These are phyloP conservation scores for Lonchura striata DNA, from an alignment of 2,113 vertebrate species.

Conservation along the genomic window DNA sequence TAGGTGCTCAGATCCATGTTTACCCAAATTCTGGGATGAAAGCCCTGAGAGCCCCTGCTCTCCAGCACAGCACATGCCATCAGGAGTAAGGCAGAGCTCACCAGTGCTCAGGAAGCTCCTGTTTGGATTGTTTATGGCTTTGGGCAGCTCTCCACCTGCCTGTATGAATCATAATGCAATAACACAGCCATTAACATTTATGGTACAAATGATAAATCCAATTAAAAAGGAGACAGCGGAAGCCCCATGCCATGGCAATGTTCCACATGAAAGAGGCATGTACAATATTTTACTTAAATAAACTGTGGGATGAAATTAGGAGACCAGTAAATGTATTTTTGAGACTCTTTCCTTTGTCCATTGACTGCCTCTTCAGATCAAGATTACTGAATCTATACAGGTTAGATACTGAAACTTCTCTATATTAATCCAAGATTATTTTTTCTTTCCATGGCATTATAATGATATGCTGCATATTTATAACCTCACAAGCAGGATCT, in stretches of 20 bases:
- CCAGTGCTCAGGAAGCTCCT: not conserved
- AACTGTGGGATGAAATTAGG: not conserved
- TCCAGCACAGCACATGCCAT: accelerated
- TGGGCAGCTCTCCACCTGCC: not conserved
- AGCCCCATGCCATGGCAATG: not conserved
- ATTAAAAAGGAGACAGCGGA: not conserved
- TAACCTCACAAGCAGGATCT: not conserved
- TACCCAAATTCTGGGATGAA: not conserved
- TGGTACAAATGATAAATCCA: accelerated
- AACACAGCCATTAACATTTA: not conserved
- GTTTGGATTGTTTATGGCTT: not conserved
- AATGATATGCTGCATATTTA: not conserved
- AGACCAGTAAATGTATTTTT: not conserved
- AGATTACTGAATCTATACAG: not conserved
- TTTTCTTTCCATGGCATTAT: not conserved
- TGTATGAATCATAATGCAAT: not conserved
- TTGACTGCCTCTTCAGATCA: not conserved
- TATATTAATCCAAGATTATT: not conserved
- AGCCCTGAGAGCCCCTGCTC: not conserved
- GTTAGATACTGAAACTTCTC: not conserved
- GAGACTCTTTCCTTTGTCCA: not conserved
- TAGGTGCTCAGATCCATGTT: not conserved
- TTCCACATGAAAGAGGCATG: not conserved
- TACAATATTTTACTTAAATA: not conserved
- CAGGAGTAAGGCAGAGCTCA: not conserved